Base-by-base conservation (phyloP, 2,888 invertebrate species). In the Geotrupes spiniger region DNA sequence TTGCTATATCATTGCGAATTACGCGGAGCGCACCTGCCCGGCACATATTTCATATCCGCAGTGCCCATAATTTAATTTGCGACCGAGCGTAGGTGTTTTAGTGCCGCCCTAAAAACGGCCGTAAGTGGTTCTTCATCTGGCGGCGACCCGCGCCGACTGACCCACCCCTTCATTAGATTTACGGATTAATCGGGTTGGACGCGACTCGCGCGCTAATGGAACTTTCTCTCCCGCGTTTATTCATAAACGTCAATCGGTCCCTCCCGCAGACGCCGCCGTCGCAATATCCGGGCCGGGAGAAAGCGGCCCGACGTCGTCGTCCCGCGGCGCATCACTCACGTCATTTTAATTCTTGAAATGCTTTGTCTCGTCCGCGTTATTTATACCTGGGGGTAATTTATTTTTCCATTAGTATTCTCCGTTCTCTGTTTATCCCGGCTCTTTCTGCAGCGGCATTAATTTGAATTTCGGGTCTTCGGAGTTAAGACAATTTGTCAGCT, bases 241-340 rank as follows among this genome's bases (percentile, higher is more conserved):
- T 52, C 44, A 52, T 49, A 45, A 52, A 48, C 48, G 52, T 52
- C 52, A 52, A 52, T 52, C 52, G 45, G 4, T 12, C 4, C 12
- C 9, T 33, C 14, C 33, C 2, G 14, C 14, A 10, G 14, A 33
- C 6, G 8, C 33, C 4, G 33, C 2, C 33, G 33, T 14, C 33
- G 33, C 11, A 29, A 29, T 29, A 11, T 5, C 10, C 10, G 11
- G 11, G 29, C 10, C 29, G 29, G 10, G 3, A 41, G 38, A 45
- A 44, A 44, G 15, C 36, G n/a, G n/a, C n/a, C n/a, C n/a, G n/a
- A n/a, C 4, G 42, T 28, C 9, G 43, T 15, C 21, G 42, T 43
- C 36, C 36, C 43, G 26, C 14, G 36, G 15, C 31, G 31, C 31
- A 15, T 33, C 31, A 29, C 31, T 29, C 45, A 14, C 37, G 14